These are phyloP conservation scores for Pristiophorus japonicus DNA, from an alignment of 2,113 vertebrate species.

Conservation along the genomic window DNA sequence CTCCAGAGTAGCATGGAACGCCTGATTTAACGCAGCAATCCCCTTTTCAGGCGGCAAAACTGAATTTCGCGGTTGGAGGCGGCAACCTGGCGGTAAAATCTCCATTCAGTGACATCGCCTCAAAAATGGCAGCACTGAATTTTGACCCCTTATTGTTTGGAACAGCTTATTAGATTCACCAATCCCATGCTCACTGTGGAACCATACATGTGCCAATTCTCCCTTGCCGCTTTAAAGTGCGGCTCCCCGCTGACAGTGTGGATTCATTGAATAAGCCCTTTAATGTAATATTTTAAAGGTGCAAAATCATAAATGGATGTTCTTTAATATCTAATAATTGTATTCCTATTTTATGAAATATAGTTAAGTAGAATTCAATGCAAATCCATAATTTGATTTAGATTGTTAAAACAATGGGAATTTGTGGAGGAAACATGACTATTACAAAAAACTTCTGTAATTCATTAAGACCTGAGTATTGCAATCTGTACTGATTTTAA, in stretches of 20 bases:
- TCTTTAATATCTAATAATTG: background rate
- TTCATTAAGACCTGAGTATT: background rate
- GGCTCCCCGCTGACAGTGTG: background rate
- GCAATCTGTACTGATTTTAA: background rate
- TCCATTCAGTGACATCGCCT: too few species aligned
- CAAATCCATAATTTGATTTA: background rate
- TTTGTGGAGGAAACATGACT: background rate
- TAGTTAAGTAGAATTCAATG: background rate
- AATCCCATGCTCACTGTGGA: background rate
- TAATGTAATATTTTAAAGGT: background rate
- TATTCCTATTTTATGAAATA: background rate
- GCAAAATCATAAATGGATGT: background rate
- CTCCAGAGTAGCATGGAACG: too few species aligned
- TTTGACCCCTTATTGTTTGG: constrained; percentile 24
- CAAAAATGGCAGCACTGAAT: too few species aligned
- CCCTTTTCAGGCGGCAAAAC: too few species aligned
- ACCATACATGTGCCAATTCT: background rate
- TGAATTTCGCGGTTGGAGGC: too few species aligned
- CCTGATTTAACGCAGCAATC: too few species aligned
- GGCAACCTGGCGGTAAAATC: too few species aligned
- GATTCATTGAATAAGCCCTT: background rate
- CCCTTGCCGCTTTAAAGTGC: background rate
- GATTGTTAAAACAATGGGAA: background rate
- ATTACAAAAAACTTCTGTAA: background rate
- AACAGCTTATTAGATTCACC: background rate